A percentile compares a stretch with the other conserved stretches of the same genome.
Conservation (phyloP, 2,797 vertebrate genomes). For the Chrosomus eos region DNA sequence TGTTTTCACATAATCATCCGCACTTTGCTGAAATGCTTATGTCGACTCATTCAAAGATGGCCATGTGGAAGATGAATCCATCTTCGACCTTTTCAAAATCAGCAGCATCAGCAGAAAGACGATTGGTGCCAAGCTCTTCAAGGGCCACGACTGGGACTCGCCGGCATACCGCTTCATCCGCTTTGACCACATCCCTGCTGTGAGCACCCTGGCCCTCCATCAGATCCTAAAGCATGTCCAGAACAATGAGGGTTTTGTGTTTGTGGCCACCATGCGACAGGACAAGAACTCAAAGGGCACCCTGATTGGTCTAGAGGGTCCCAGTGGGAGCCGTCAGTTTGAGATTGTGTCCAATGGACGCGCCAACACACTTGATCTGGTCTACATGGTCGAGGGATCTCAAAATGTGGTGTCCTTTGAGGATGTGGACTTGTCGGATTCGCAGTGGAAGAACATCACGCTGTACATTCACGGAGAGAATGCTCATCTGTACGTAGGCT, state of each 20-base stretch:
- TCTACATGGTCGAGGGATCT: constrained; percentile 87
- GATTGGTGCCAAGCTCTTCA: constrained; percentile 91
- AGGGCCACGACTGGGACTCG: constrained; percentile 83
- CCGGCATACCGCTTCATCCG: constrained; percentile 94
- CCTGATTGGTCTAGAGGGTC: constrained; percentile 85
- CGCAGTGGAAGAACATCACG: constrained; percentile 95
- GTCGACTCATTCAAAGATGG: constrained; percentile 74
- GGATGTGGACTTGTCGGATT: constrained; percentile 93
- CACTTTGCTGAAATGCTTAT: constrained; percentile 15
- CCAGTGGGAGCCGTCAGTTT: constrained; percentile 85
- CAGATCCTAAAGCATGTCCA: constrained; percentile 83
- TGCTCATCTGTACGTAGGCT: constrained; percentile 91
- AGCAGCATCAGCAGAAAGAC: constrained; percentile 92
- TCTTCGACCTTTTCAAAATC: constrained; percentile 90
- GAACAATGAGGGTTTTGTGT: constrained; percentile 91
- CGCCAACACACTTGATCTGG: constrained; percentile 91
- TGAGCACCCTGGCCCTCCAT: constrained; percentile 79
- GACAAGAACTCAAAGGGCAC: constrained; percentile 90
- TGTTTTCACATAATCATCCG: constrained; percentile 2
- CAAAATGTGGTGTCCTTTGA: constrained; percentile 90
- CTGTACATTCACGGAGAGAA: constrained; percentile 90
- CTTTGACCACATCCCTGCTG: constrained; percentile 91
- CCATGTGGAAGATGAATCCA: constrained; percentile 82
- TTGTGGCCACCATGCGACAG: constrained; percentile 88
- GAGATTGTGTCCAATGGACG: constrained; percentile 94